phyloP scores from a whole-genome alignment of 2,797 vertebrate genomes.

The Remorina albescens region DNA sequence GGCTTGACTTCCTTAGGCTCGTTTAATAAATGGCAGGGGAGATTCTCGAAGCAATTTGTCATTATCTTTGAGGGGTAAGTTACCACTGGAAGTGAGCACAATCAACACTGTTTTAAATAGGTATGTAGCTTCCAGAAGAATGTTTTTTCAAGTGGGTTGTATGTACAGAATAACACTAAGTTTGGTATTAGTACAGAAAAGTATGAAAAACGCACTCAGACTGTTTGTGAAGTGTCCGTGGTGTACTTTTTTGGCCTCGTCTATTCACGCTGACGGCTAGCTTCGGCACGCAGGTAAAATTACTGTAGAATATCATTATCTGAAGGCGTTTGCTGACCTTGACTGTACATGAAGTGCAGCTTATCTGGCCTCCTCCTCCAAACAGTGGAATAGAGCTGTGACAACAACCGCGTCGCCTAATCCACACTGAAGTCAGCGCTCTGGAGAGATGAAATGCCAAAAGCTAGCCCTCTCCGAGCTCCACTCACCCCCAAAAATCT shows the following conservation, averaged over 20 bases:
- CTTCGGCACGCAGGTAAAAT: slow-evolving; percentile 77
- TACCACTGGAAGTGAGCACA: slow-evolving; percentile 44
- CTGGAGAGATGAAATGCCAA: slow-evolving; percentile 77
- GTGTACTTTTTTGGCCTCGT: slow-evolving; percentile 40
- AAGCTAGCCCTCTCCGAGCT: slow-evolving; percentile 50
- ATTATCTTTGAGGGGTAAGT: slow-evolving; percentile 53
- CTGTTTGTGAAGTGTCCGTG: slow-evolving; percentile 39
- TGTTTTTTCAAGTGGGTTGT: slow-evolving; percentile 35
- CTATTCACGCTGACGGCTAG: slow-evolving; percentile 64
- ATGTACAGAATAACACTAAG: slow-evolving; percentile 20
- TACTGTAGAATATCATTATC: slow-evolving; percentile 81
- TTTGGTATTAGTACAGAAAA: slow-evolving; percentile 26
- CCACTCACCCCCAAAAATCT: slow-evolving; percentile 51
- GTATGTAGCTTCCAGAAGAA: slow-evolving; percentile 17
- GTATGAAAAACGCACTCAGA: slow-evolving; percentile 17
- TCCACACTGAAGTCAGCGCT: slow-evolving; percentile 83
- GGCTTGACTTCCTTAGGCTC: slow-evolving; percentile 57
- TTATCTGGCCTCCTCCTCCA: slow-evolving; percentile 46
- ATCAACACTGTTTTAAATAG: slow-evolving; percentile 39
- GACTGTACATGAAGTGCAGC: slow-evolving; percentile 59
- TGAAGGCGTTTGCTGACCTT: slow-evolving; percentile 79
- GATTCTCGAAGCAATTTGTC: slow-evolving; percentile 63
- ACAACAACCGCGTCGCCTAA: slow-evolving; percentile 81
- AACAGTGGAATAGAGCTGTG: slow-evolving; percentile 63
- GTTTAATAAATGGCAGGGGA: slow-evolving; percentile 67